Conservation (phyloP, 2,797 vertebrate species). For the Rhinichthys osculus region DNA sequence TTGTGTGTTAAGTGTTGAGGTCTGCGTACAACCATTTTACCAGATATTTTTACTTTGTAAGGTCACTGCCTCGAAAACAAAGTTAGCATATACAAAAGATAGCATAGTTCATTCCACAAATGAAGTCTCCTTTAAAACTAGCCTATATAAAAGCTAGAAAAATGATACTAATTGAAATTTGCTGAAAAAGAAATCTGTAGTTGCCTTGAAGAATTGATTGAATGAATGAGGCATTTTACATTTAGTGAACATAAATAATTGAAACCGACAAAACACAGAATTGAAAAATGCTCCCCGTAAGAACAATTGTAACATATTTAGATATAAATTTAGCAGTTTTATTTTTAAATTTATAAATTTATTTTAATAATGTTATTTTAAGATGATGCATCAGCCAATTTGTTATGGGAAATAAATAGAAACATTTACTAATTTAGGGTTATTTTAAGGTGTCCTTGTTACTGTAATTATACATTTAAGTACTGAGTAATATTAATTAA, state of each 20-base stretch:
- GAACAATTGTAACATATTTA: background rate
- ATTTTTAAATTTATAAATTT: too few species aligned
- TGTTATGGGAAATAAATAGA: background rate
- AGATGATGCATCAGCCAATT: too few species aligned
- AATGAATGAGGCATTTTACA: background rate
- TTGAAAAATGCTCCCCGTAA: background rate
- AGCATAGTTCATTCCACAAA: background rate
- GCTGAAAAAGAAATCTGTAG: background rate
- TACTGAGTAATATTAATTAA: background rate
- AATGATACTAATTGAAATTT: background rate
- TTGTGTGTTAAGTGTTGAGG: background rate
- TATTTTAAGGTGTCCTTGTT: background rate
- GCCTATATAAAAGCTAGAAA: background rate
- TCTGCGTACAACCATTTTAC: background rate
- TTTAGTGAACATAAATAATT: background rate
- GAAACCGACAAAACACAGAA: background rate
- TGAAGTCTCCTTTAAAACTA: background rate
- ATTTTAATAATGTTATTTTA: too few species aligned
- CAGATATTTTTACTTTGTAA: background rate
- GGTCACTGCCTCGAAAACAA: background rate
- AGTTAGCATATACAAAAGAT: background rate
- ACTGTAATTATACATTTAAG: background rate
- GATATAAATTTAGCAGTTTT: background rate
- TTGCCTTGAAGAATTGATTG: background rate
- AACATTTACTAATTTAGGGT: too few species aligned